A percentile compares a stretch with the other conserved stretches of the same genome.
These are phyloP conservation scores for Pavo muticus DNA, from an alignment of 2,113 vertebrate species.

Conservation along the genomic window DNA sequence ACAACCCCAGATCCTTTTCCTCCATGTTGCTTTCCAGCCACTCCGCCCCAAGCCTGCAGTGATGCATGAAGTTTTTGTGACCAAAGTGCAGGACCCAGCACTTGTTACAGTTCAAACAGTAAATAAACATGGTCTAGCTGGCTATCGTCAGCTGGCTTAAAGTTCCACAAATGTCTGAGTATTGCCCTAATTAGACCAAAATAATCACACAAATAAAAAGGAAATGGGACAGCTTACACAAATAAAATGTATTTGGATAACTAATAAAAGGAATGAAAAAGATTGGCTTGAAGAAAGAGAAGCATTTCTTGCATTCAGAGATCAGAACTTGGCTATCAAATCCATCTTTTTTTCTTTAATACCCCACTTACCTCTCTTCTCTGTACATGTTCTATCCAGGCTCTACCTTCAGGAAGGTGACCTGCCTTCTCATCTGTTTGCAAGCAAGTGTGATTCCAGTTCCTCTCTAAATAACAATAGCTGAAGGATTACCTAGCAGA, in stretches of 20 bases:
- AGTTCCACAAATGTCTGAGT: background rate
- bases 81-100: too few species aligned
- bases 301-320: background rate
- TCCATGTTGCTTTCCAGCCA: too few species aligned
- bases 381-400: rapidly evolving
- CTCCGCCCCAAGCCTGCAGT: too few species aligned
- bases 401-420: background rate
- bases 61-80: too few species aligned
- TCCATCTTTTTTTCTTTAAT: background rate
- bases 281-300: background rate
- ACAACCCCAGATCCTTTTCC: too few species aligned
- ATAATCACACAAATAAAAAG: background rate
- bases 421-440: background rate
- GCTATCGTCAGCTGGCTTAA: background rate
- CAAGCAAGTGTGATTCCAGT: background rate
- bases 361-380: background rate
- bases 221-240: background rate
- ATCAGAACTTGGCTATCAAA: background rate
- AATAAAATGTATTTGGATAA: background rate
- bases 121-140: background rate
- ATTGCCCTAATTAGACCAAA: background rate
- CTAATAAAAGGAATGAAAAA: background rate
- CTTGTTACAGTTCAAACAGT: too few species aligned
- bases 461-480: background rate
- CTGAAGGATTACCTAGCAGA: slow-evolving; percentile 11